These are phyloP conservation scores for Cyphotilapia sp. DNA, from an alignment of 2,113 vertebrate species.

Conservation along the genomic window DNA sequence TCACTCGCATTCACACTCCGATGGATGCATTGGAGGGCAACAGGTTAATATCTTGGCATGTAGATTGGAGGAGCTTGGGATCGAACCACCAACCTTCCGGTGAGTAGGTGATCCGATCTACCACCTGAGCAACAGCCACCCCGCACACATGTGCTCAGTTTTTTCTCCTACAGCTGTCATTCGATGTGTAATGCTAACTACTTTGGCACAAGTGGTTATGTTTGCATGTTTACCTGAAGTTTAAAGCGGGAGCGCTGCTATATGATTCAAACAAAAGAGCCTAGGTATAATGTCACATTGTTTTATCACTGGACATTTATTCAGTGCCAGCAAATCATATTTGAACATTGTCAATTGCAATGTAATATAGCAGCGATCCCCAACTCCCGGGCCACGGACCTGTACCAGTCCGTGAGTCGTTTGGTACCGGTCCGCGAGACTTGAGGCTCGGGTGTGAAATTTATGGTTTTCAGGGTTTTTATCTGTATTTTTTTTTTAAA, in stretches of 20 bases:
- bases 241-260: not conserved
- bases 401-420: fast-evolving
- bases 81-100: fast-evolving
- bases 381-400: not conserved
- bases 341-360: not conserved
- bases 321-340: not conserved
- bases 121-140: not conserved
- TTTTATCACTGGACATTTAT: not conserved
- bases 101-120: fast-evolving
- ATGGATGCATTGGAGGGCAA: not conserved
- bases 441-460: not conserved
- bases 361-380: not conserved
- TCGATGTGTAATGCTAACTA: not conserved
- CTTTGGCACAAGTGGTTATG: not conserved
- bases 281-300: not conserved
- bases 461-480: not conserved
- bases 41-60: not conserved
- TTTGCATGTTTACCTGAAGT: not conserved
- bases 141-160: fast-evolving
- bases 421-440: not conserved
- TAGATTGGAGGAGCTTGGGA: not conserved
- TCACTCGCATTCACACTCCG: not conserved
- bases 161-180: fast-evolving
- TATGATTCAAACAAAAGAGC: not conserved
- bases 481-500: not conserved